Percentiles rank a stretch among this genome's conserved stretches.
phyloP scores from a whole-genome alignment of 2,797 vertebrate genomes.

The Phoebastria nigripes region DNA sequence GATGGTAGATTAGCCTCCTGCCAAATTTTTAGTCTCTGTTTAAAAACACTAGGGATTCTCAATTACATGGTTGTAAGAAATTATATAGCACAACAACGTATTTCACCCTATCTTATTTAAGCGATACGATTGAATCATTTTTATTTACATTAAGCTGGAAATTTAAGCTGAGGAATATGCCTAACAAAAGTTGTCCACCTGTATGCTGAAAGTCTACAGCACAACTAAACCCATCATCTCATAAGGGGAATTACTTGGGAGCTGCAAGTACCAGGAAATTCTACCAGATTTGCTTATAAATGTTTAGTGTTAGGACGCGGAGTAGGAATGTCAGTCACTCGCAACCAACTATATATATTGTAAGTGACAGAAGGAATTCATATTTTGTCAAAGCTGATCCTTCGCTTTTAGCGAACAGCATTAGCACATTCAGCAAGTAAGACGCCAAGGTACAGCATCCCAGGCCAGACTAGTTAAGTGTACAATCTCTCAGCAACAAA shows the following conservation, averaged over 20 bases:
- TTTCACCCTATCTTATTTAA: background rate
- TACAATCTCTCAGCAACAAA: background rate
- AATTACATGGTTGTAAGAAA: background rate
- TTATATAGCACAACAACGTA: background rate
- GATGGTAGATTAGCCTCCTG: background rate
- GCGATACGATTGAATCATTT: rapidly evolving
- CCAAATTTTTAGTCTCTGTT: background rate
- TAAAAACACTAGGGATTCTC: background rate
- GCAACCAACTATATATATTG: background rate
- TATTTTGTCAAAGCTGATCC: background rate
- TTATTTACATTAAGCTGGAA: background rate
- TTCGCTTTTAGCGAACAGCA: background rate
- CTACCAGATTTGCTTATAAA: background rate
- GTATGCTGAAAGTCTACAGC: background rate
- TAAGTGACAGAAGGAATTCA: background rate
- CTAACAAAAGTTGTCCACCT: background rate
- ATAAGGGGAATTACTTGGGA: background rate
- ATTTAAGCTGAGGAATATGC: background rate
- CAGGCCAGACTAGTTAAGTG: background rate
- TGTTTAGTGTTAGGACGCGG: background rate
- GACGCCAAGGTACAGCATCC: background rate
- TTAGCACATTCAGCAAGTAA: background rate
- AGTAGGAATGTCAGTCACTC: background rate
- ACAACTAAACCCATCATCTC: background rate
- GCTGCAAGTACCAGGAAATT: background rate